Conservation (phyloP, 2,113 vertebrate species). For the Austrofundulus limnaeus region DNA sequence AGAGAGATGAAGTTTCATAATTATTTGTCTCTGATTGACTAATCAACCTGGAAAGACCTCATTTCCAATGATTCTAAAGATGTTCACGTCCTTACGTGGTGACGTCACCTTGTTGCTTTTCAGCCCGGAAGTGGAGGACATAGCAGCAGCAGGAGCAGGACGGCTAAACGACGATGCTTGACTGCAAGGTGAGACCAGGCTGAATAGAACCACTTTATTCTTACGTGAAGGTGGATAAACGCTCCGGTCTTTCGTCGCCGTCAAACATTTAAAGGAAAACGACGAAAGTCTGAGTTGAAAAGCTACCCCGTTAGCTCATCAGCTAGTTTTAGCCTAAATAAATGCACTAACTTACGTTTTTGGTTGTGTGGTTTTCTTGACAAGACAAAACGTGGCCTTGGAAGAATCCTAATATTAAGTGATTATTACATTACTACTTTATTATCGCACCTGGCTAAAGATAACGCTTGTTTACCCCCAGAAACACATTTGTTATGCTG, state of each 20-base stretch:
- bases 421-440: not conserved
- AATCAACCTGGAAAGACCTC: no score
- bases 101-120: conserved; percentile 11
- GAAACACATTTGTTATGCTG: not conserved
- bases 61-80: no score
- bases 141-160: not conserved
- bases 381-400: not conserved
- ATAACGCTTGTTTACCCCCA: not conserved
- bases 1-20: no score
- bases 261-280: not conserved
- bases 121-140: not conserved
- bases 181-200: conserved; percentile 15
- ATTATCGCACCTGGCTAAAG: not conserved
- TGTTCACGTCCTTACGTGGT: not conserved
- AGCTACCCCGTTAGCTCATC: conserved; percentile 22
- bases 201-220: not conserved
- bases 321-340: conserved; percentile 30
- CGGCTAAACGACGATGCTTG: conserved; percentile 9
- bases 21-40: no score
- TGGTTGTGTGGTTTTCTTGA: not conserved
- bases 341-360: not conserved
- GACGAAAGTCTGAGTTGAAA: not conserved
- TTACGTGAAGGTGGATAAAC: not conserved
- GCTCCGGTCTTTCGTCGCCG: fast-evolving
- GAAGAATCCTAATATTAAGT: not conserved